phyloP scores from a whole-genome alignment of 2,113 vertebrate species.

The Pithys albifrons region DNA sequence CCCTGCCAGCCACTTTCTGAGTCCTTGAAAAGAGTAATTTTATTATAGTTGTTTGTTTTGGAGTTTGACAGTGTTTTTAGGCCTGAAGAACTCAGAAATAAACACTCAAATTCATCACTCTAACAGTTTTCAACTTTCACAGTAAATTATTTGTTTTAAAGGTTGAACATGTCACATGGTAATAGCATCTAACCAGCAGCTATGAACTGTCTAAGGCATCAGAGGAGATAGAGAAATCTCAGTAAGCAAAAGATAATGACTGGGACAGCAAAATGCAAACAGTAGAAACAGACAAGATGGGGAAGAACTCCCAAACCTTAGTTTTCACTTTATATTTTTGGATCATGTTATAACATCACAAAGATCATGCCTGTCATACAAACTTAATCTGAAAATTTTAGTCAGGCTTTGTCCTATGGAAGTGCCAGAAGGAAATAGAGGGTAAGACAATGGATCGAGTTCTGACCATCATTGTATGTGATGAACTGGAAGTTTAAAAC shows the following conservation, averaged over 20 bases:
- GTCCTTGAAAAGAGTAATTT: neutral
- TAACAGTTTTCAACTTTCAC: slow-evolving; percentile 35
- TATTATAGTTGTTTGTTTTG: neutral
- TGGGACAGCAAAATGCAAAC: neutral
- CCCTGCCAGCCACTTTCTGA: neutral
- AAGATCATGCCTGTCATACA: neutral
- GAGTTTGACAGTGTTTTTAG: neutral
- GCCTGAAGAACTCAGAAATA: neutral
- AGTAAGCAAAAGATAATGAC: neutral
- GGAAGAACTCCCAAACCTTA: neutral
- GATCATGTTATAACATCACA: neutral
- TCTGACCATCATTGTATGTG: neutral
- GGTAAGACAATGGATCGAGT: neutral
- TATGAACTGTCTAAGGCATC: slow-evolving; percentile 35
- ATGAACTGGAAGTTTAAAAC: neutral
- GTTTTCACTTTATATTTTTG: neutral
- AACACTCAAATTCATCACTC: slow-evolving; percentile 3
- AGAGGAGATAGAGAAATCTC: neutral
- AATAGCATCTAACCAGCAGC: slow-evolving; percentile 47
- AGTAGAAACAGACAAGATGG: neutral
- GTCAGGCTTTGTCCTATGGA: neutral
- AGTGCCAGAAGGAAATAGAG: neutral
- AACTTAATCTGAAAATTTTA: neutral
- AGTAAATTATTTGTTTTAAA: slow-evolving; percentile 58
- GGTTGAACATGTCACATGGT: slow-evolving; percentile 5